Base-by-base conservation (phyloP, 2,888 invertebrate genomes). In the Epicampocera succincta region DNA sequence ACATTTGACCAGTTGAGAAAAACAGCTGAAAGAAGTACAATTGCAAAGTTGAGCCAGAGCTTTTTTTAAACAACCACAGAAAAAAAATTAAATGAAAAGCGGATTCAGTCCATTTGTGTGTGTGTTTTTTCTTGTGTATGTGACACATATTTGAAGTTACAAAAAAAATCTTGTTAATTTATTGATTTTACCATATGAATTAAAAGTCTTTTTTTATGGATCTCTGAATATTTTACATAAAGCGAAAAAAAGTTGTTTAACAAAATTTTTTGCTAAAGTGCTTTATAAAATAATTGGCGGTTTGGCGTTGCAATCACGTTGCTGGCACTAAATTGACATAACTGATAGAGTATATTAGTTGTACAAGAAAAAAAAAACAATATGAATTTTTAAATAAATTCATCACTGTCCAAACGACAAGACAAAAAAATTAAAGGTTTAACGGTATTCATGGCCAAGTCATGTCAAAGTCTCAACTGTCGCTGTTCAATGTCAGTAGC, bases 131-230 rank as follows among this genome's bases (percentile, higher is more conserved):
- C 8, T 19, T 50, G 48, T 60, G 40, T 68, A 50, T 50, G 46
- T 75, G 58, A 52, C 52, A 68, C 46, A 75, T 21, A 60, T 68
- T 52, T 52, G 42, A 60, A 60, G 21, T 19, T 17, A 44, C 44
- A 44, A 29, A 11, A 13, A 61, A 69, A 46, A 33, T 15, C 17
- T 48, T n/a, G 25, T 76, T n/a, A 60, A 72, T 60, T 66, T 72
- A 72, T 60, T 66, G 78, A 60, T 66, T 78, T 63, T 78, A 61
- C 66, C 66, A 46, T 29, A 38, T 66, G 50, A 15, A 66, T 50
- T 63, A 54, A 63, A 75, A 68, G 54, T 33, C n/a, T n/a, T n/a
- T 44, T 74, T 74, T 74, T 46, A 21, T 44, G 25, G 25, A 44
- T 73, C 33, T 65, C 56, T 54, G 17, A 56, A 74, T 65, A 65